Base-by-base conservation (phyloP, 2,888 invertebrate genomes). In the Cerastis leucographa region DNA sequence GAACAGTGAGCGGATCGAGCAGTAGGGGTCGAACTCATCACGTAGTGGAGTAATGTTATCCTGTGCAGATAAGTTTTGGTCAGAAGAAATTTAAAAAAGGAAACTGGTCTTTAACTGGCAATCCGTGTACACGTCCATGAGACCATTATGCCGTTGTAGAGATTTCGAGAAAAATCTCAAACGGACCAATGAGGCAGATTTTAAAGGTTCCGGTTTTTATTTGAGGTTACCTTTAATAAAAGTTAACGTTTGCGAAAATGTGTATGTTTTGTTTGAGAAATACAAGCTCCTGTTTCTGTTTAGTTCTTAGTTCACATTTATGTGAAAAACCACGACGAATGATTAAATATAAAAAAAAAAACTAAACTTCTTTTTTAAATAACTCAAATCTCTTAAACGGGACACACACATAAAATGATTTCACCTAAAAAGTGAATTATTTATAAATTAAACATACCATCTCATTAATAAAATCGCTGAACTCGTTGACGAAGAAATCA, bases 371-470 rank as follows among this genome's bases (percentile, higher is more conserved):
- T n/a, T 51, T 17, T 54, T n/a, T n/a, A n/a, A n/a, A n/a, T n/a
- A 54, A 51, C 22, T 54, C 6, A 56, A 25, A 54, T 56, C 29
- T 40, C 40, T 12, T 22, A 19, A 35, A 9, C 61, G 25, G 9
- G 19, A 35, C 11, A 35, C 6, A 22, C 62, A 40, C 7, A 40
- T 11, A 2, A 11, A 61, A 59, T 19, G 2, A 8, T 25, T 17
- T 25, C 12, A 61, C 35, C 35, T 35, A 19, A 61, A 61, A 56
- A 62, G 22, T n/a, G 0, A n/a, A n/a, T n/a, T n/a, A 42, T n/a
- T n/a, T n/a, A n/a, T n/a, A n/a, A n/a, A n/a, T n/a, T n/a, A 42
- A 17, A 73, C 74, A 56, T 56, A 95, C 94, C 86, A 94, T 89
- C 8, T 86, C 86, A 2, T 84, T 59, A 8, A 95, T 88, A 80